Conservation (phyloP, 2,888 invertebrate species). For the Amiota communis region DNA sequence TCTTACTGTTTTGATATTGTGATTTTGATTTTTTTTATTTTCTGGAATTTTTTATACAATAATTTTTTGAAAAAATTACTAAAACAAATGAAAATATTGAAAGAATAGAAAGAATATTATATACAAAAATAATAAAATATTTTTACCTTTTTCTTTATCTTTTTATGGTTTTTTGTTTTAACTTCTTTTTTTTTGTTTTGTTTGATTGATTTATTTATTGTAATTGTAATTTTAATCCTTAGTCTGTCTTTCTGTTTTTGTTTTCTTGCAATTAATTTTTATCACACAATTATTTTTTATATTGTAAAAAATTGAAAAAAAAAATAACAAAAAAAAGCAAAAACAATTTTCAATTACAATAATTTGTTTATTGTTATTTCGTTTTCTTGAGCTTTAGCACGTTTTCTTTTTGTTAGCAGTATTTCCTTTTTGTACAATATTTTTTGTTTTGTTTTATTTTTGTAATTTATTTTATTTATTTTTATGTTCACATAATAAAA, state of each 20-base stretch:
- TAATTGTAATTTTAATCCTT: too few species aligned
- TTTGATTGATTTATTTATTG: neutral
- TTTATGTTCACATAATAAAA: too few species aligned
- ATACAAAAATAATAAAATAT: too few species aligned
- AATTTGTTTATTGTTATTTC: neutral
- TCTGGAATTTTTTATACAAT: too few species aligned
- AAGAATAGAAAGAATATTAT: too few species aligned
- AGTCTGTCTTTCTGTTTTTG: too few species aligned
- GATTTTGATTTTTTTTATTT: too few species aligned
- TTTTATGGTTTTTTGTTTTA: neutral
- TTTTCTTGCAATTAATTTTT: too few species aligned
- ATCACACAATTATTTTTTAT: conserved; percentile 41
- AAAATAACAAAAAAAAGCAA: conserved; percentile 27
- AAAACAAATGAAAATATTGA: too few species aligned
- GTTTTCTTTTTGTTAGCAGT: conserved; percentile 42
- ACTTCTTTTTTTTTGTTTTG: conserved; percentile 6
- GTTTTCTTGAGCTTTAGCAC: conserved; percentile 53
- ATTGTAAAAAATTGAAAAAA: conserved; percentile 47
- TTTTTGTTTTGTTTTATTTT: neutral
- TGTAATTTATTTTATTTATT: neutral
- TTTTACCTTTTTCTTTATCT: neutral
- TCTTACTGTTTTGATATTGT: conserved; percentile 25
- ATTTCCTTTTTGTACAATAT: conserved; percentile 39
- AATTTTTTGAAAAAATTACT: too few species aligned
- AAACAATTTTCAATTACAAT: conserved; percentile 6